Base-by-base conservation (phyloP, 1,140 invertebrate species). In the Listronotus oregonensis region DNA sequence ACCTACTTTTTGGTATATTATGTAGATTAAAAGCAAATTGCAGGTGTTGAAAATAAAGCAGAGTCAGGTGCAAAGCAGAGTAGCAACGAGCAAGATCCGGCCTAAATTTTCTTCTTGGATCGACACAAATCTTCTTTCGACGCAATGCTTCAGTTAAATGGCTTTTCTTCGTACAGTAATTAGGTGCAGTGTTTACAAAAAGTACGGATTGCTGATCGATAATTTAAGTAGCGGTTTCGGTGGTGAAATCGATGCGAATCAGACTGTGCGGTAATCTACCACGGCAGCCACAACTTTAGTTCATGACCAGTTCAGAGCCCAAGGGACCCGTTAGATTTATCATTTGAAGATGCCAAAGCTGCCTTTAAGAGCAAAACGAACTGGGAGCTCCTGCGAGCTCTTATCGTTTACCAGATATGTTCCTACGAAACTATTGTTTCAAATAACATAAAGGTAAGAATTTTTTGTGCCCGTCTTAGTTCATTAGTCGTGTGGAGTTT, bases 301-400 rank as follows among this genome's bases (percentile, higher is more conserved):
- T 11, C 56, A 59, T 37, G 56, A 66, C 18, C 46, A 61, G 70
- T 75, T 6, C 63, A 75, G 60, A 70, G 74, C 6, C 85, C 82
- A 65, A 82, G 85, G 55, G 92, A 95, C 81, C 88, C 89, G 1
- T 82, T 97, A 44, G 96, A 99, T 82, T 85, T 96, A 57, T 88
- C 86, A 67, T 99, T 93, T 81, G 87, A 89, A 78, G 89, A 91
- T 82, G 86, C 89, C 9, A 84, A 87, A 64, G 90, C 90, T 46
- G 86, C 91, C 32, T 92, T 93, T 79, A 95, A 95, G 81, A 97
- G 95, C 81, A 99, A 99, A 85, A 96, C 92, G 57, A 98, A 92
- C 60, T 89, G 84, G 81, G 96, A 99, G 82, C 85, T 99, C 46
- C 71, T 98, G 8, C 84, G 97, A 63, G 96, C 95, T 17, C 91